Percentiles rank a stretch among this genome's conserved stretches.
Conservation (phyloP, 2,888 invertebrate genomes). For the Aspidapion aeneum region DNA sequence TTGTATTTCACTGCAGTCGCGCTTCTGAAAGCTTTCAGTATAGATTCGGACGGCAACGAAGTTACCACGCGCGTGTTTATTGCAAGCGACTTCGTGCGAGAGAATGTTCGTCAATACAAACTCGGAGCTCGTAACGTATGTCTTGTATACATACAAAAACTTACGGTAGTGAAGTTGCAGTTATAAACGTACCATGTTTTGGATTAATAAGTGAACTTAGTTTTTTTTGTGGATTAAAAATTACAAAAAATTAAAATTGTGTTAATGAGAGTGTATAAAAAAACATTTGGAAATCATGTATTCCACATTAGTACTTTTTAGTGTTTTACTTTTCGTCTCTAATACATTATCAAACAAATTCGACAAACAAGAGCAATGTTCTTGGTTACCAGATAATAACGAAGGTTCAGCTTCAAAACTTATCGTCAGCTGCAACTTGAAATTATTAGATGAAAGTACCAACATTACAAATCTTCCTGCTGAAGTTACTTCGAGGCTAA, state of each 20-base stretch:
- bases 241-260: not conserved
- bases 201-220: not conserved
- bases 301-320: conserved; percentile 15
- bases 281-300: conserved; percentile 19
- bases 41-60: conserved; percentile 34
- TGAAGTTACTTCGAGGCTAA: conserved; percentile 69
- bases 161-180: no score
- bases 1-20: conserved; percentile 41
- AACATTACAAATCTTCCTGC: conserved; percentile 63
- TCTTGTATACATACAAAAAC: no score
- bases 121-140: no score
- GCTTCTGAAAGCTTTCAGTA: conserved; percentile 38
- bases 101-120: not conserved
- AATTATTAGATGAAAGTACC: conserved; percentile 66
- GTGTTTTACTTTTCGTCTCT: conserved; percentile 14
- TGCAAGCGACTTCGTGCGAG: not conserved
- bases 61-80: conserved; percentile 20
- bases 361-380: conserved; percentile 49
- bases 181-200: not conserved
- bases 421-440: conserved; percentile 62
- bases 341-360: conserved; percentile 3
- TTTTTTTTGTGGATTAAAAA: not conserved
- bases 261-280: conserved; percentile 4
- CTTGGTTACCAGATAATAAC: conserved; percentile 49
- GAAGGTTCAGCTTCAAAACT: conserved; percentile 48